phyloP scores from a whole-genome alignment of 2,797 vertebrate genomes.

The Tragelaphus eurycerus region DNA sequence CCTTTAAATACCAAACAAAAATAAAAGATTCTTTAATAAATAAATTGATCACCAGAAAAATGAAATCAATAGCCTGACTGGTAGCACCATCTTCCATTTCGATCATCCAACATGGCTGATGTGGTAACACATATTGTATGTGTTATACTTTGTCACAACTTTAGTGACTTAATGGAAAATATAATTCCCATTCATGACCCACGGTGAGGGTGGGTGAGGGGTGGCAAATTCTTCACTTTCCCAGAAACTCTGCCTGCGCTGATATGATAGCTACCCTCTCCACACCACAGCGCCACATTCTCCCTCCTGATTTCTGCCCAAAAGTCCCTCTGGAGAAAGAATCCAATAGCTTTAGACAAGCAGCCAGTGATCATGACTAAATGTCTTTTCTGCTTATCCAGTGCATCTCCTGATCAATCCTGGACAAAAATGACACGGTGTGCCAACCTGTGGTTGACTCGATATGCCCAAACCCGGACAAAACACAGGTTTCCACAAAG shows the following conservation, averaged over 20 bases:
- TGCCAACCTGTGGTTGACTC: neutral
- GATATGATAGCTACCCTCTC: neutral
- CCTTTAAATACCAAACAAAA: neutral
- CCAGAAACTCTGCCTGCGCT: neutral
- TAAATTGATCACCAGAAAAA: neutral
- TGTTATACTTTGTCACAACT: neutral
- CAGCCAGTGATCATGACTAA: slow-evolving; percentile 16
- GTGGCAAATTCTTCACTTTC: neutral
- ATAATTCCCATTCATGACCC: neutral
- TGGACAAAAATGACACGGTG: neutral
- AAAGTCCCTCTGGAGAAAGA: slow-evolving; percentile 47
- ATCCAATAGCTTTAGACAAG: neutral
- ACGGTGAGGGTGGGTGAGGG: neutral
- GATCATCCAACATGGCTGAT: fast-evolving
- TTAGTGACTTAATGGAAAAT: neutral
- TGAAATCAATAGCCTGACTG: neutral
- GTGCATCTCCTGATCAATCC: neutral
- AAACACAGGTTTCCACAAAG: neutral
- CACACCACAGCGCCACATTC: neutral
- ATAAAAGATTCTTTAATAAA: neutral
- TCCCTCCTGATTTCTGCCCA: neutral
- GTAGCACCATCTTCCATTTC: neutral
- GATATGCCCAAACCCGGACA: neutral
- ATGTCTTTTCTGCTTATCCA: slow-evolving; percentile 28
- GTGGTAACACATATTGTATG: fast-evolving